These are phyloP conservation scores for Orius laevigatus DNA, from an alignment of 1,140 invertebrate genomes.

Conservation along the genomic window DNA sequence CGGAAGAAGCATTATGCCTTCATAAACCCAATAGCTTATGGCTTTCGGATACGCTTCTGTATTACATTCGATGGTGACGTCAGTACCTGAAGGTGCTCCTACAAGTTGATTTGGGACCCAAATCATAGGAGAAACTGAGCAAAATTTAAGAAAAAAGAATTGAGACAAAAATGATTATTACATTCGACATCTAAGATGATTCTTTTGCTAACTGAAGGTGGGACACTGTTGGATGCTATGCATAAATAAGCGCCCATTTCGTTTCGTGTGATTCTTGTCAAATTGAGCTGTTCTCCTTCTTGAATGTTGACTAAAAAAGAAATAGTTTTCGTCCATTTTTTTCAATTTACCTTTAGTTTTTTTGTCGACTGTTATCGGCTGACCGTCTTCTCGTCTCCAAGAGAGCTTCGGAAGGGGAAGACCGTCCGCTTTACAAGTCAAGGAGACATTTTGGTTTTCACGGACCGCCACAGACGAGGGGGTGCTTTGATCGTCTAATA, in stretches of 20 bases:
- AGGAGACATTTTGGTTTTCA: conserved; percentile 77
- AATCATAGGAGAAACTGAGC: conserved; percentile 74
- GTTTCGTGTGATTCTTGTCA: conserved; percentile 62
- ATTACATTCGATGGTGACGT: conserved; percentile 83
- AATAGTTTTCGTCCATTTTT: neutral
- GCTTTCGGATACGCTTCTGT: conserved; percentile 84
- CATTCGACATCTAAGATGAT: conserved; percentile 25
- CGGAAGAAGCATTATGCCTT: conserved; percentile 65
- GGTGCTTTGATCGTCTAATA: conserved; percentile 67
- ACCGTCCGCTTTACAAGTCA: conserved; percentile 75
- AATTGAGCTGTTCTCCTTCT: conserved; percentile 50
- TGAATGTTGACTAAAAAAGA: conserved; percentile 37
- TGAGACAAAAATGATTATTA: conserved; percentile 12
- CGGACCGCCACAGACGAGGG: conserved; percentile 73
- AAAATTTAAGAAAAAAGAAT: neutral
- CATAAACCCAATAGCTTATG: conserved; percentile 82
- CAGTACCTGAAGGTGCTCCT: conserved; percentile 68
- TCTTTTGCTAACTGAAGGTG: conserved; percentile 68
- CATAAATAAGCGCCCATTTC: conserved; percentile 82
- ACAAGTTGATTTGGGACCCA: conserved; percentile 84
- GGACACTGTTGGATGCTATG: conserved; percentile 72
- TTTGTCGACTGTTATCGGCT: conserved; percentile 60
- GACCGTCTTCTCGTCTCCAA: conserved; percentile 79
- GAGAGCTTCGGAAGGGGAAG: conserved; percentile 74
- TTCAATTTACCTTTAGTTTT: conserved; percentile 60